Conservation (phyloP, 2,888 invertebrate species). For the Mamestra brassicae region DNA sequence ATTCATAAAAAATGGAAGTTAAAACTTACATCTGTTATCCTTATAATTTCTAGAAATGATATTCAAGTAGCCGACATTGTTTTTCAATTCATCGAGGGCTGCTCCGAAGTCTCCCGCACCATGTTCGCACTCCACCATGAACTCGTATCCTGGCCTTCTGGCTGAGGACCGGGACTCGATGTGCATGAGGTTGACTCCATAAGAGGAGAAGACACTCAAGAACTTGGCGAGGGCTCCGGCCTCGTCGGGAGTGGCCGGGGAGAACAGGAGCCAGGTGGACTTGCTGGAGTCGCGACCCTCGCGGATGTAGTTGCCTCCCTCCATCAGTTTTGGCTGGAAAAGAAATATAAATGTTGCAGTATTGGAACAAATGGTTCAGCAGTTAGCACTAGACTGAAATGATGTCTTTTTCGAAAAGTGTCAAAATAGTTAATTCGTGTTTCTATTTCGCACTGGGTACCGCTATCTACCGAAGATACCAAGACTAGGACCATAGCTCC, state of each 20-base stretch:
- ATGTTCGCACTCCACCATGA: constrained; percentile 98
- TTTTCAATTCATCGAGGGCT: constrained; percentile 94
- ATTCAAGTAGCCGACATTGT: constrained; percentile 94
- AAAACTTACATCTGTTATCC: constrained; percentile 93
- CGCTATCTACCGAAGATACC: neutral
- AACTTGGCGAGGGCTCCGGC: constrained; percentile 97
- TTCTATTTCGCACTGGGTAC: neutral
- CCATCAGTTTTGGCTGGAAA: constrained; percentile 94
- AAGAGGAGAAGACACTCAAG: constrained; percentile 96
- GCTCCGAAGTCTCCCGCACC: constrained; percentile 93
- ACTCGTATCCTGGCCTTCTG: constrained; percentile 96
- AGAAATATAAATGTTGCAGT: constrained; percentile 12
- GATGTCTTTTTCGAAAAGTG: neutral
- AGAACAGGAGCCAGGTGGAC: constrained; percentile 96
- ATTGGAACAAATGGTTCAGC: neutral
- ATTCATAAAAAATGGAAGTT: neutral
- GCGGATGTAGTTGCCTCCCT: constrained; percentile 96
- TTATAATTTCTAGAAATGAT: constrained; percentile 97
- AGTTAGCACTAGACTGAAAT: neutral
- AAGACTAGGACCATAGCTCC: neutral
- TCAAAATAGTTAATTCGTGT: neutral
- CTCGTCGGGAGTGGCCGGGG: constrained; percentile 94
- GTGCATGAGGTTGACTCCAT: constrained; percentile 96
- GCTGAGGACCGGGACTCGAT: constrained; percentile 98
- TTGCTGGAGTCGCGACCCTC: constrained; percentile 94